phyloP scores from a whole-genome alignment of 2,888 invertebrate genomes.

The Blastobasis adustella region DNA sequence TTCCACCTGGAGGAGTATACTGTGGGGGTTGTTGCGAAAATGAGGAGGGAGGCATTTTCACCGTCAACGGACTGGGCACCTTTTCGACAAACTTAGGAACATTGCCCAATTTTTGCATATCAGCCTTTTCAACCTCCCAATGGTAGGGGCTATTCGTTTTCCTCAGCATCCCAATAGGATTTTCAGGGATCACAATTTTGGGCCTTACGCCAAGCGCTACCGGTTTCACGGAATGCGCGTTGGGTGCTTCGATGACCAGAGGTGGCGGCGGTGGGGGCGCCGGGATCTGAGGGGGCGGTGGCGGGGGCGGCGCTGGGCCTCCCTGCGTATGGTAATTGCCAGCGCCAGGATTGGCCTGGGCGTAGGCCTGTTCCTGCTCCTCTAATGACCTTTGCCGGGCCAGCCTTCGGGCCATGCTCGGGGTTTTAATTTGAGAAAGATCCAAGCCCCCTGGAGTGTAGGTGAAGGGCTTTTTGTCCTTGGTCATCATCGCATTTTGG shows the following conservation, averaged over 20 bases:
- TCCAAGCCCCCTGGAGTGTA: constrained; percentile 96
- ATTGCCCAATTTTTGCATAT: constrained; percentile 64
- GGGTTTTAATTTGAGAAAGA: constrained; percentile 91
- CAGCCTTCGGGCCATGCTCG: constrained; percentile 89
- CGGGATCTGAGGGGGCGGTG: constrained; percentile 60
- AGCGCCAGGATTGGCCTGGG: constrained; percentile 27
- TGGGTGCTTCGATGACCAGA: constrained; percentile 69
- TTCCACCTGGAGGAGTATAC: constrained; percentile 45
- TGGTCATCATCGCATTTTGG: constrained; percentile 95
- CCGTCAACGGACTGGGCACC: constrained; percentile 62
- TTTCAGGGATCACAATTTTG: constrained; percentile 83
- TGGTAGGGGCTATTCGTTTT: constrained; percentile 81
- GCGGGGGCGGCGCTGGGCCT: constrained; percentile 59
- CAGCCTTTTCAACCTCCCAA: constrained; percentile 76
- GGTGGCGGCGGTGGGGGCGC: constrained; percentile 77
- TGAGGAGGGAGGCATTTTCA: constrained; percentile 55
- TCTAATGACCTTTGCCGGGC: constrained; percentile 77
- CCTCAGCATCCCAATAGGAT: constrained; percentile 80
- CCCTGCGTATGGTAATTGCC: constrained; percentile 48
- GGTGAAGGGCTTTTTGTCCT: constrained; percentile 97
- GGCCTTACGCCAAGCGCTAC: constrained; percentile 77
- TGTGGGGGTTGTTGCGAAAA: constrained; percentile 61
- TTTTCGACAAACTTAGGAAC: constrained; percentile 65
- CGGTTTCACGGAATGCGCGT: constrained; percentile 67
- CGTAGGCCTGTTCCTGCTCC: constrained; percentile 66